Evolutionary conservation across 2,113 vertebrate species (phyloP), one percentile per base, ranked within the genome.

Genomic region (Amblyornis subalaris): DNA sequence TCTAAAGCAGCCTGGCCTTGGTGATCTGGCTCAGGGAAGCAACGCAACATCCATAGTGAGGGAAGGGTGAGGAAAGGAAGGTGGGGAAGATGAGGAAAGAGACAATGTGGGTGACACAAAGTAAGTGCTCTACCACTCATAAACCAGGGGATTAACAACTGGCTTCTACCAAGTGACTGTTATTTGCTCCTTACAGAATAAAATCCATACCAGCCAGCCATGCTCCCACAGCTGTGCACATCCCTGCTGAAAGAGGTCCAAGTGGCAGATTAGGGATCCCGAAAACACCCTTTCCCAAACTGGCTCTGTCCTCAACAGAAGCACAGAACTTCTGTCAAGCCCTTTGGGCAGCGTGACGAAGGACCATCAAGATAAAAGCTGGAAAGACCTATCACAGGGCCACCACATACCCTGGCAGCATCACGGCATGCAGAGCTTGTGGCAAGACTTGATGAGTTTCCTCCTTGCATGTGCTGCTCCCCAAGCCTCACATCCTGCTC

Each of bases 1-100:
- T 88, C 75, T 85, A 74, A 66, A 85, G 93, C 85, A 90, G 85
- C 75, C 67, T 70, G 78, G 72, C 53, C 86, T 92, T 78, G 1
- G 36, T 77, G 61, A 95, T 51, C 58, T 0, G 8, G 86, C 74
- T 71, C 5, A 8, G 64, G 85, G 79, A 96, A 95, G 88, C 72
- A 80, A 88, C 1, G 1, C 60, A 74, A 94, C 88, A 77, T n/a
- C 51, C 88, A 80, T 35, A 72, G 9, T 51, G 85, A 93, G 29
- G 85, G 47, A 73, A 76, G 4, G 28, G 58, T 85, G 74, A 85
- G 71, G 77, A 88, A 64, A 17, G 26, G 57, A 65, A 45, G 36
- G 71, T 44, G 50, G 10, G 47, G 33, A 81, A 21, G 38, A 61
- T 18, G 26, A 84, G 38, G 82, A 58, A 81, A 67, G 9, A 62